phyloP scores from a whole-genome alignment of 2,888 invertebrate genomes.

The Trypoxylon attenuatum region DNA sequence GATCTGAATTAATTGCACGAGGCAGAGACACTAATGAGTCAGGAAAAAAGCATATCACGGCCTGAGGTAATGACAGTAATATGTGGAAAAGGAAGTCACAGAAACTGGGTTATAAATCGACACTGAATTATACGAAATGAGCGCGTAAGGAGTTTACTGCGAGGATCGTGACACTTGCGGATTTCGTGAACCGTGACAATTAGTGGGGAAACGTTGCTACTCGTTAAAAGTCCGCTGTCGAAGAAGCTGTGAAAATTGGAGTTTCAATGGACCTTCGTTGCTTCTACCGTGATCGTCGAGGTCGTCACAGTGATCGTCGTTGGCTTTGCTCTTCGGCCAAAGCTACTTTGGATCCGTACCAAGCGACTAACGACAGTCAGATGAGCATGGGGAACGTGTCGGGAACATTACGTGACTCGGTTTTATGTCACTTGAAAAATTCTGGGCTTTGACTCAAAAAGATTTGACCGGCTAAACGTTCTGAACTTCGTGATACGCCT shows the following conservation, averaged over 20 bases:
- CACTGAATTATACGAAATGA: constrained; percentile 1
- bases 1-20: constrained; percentile 25
- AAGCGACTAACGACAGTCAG: constrained; percentile 38
- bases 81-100: not conserved
- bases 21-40: not conserved
- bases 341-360: constrained; percentile 46
- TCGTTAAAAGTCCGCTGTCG: constrained; percentile 26
- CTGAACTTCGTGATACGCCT: too few relatives aligned
- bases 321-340: too few relatives aligned
- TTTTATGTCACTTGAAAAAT: too few relatives aligned
- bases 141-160: constrained; percentile 1
- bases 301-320: too few relatives aligned
- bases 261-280: constrained; percentile 4
- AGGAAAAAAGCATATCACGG: not conserved
- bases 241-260: constrained; percentile 22
- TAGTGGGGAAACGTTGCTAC: constrained; percentile 25
- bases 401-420: constrained; percentile 43
- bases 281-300: not conserved
- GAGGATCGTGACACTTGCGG: constrained; percentile 29
- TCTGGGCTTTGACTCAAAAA: too few relatives aligned
- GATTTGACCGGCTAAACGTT: too few relatives aligned
- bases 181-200: constrained; percentile 28
- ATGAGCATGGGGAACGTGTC: constrained; percentile 9
- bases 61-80: not conserved
- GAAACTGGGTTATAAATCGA: constrained; percentile 27